phyloP scores from a whole-genome alignment of 1,140 invertebrate species.

The Phenacoccus solenopsis region DNA sequence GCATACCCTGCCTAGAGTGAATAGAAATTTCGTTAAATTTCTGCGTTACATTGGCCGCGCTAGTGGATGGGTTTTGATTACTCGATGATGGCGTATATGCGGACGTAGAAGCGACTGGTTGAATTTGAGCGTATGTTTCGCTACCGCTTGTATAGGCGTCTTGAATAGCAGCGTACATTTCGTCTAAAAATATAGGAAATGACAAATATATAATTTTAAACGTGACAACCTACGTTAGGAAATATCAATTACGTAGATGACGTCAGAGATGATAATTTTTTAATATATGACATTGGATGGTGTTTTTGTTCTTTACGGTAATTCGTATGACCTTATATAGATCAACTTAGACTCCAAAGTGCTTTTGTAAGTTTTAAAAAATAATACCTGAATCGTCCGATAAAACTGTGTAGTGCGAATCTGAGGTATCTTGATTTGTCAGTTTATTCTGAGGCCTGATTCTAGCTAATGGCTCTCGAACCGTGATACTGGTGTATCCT shows the following conservation, averaged over 20 bases:
- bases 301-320: too few relatives aligned
- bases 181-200: too few relatives aligned
- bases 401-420: constrained; percentile 69
- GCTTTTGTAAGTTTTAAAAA: too few relatives aligned
- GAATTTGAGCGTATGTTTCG: constrained; percentile 77
- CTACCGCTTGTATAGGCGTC: constrained; percentile 72
- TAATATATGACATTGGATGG: too few relatives aligned
- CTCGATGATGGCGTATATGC: constrained; percentile 34
- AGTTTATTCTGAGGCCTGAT: constrained; percentile 41
- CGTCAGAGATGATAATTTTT: too few relatives aligned
- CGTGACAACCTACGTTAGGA: too few relatives aligned
- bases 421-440: constrained; percentile 25
- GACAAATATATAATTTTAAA: too few relatives aligned
- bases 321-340: too few relatives aligned
- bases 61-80: constrained; percentile 38
- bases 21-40: constrained; percentile 38
- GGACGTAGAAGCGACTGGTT: constrained; percentile 36
- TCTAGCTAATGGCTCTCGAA: constrained; percentile 68
- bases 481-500: constrained; percentile 82
- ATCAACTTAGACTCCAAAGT: too few relatives aligned
- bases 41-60: constrained; percentile 43
- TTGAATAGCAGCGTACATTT: constrained; percentile 80
- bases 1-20: constrained; percentile 43
- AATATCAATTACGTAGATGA: too few relatives aligned
- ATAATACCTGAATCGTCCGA: constrained; percentile 68